These are phyloP conservation scores for Norana najaformis DNA, from an alignment of 2,888 invertebrate species.

Conservation along the genomic window DNA sequence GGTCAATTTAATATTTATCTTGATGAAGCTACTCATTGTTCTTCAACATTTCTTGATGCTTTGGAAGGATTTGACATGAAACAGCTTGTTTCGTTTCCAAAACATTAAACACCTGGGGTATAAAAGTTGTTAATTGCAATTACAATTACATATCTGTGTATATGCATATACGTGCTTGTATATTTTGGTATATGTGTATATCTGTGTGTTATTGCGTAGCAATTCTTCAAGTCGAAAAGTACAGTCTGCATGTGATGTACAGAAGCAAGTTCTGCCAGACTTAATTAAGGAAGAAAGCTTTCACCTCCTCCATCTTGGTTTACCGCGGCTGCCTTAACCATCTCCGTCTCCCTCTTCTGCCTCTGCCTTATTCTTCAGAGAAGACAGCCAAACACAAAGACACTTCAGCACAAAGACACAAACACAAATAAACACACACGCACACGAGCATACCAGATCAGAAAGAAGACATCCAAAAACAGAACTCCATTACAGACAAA, in stretches of 20 bases:
- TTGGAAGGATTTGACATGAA: too few relatives aligned
- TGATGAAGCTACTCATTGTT: too few relatives aligned
- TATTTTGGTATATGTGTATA: not conserved
- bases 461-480: too few relatives aligned
- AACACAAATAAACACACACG: not conserved
- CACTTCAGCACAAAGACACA: not conserved
- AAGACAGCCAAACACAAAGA: not conserved
- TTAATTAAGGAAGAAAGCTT: not conserved
- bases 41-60: too few relatives aligned
- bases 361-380: not conserved
- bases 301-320: not conserved
- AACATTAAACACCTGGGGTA: too few relatives aligned
- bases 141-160: too few relatives aligned
- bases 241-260: not conserved
- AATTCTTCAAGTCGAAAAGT: not conserved
- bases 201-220: not conserved
- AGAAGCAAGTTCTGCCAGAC: not conserved
- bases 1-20: too few relatives aligned
- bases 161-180: too few relatives aligned
- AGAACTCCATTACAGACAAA: too few relatives aligned
- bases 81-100: too few relatives aligned
- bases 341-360: not conserved
- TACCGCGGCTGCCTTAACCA: not conserved
- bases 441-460: not conserved
- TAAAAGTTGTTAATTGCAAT: too few relatives aligned